These are phyloP conservation scores for Apodemus agrarius DNA, from an alignment of 2,797 vertebrate genomes.

Conservation along the genomic window DNA sequence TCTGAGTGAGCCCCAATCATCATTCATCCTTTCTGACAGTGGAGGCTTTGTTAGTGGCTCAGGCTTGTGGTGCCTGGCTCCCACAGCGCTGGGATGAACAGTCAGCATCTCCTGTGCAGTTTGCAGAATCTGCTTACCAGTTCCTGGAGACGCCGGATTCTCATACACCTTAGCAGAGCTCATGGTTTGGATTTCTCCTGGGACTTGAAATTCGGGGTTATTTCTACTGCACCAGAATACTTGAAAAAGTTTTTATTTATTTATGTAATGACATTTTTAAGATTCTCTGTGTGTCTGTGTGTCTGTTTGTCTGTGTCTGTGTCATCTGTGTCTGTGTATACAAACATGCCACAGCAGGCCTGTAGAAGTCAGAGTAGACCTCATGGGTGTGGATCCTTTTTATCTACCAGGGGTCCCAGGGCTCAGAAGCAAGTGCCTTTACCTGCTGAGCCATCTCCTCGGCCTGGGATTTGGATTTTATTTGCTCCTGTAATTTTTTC, in stretches of 20 bases:
- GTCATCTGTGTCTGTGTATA: not conserved
- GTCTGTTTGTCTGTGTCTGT: not conserved
- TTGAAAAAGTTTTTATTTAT: not conserved
- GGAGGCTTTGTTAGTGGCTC: conserved; percentile 60
- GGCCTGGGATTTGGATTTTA: not conserved
- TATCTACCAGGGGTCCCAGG: not conserved
- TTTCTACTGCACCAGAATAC: not conserved
- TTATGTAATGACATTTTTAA: not conserved
- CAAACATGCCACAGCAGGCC: not conserved
- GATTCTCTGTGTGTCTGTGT: not conserved
- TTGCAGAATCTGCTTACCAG: not conserved
- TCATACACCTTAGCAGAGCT: not conserved
- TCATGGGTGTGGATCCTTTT: not conserved
- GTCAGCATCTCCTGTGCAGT: not conserved
- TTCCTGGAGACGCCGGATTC: not conserved
- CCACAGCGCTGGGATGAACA: conserved; percentile 20
- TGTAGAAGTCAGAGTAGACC: not conserved
- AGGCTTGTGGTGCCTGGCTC: conserved; percentile 71
- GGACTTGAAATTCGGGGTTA: not conserved
- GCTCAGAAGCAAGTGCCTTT: not conserved
- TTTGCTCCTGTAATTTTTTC: not conserved
- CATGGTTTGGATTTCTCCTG: not conserved
- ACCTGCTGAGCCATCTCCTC: not conserved
- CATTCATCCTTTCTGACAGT: conserved; percentile 51
- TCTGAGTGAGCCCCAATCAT: not conserved